Evolutionary conservation across 2,888 invertebrate genomes (phyloP).

Genomic region (Silvanus unidentatus): DNA sequence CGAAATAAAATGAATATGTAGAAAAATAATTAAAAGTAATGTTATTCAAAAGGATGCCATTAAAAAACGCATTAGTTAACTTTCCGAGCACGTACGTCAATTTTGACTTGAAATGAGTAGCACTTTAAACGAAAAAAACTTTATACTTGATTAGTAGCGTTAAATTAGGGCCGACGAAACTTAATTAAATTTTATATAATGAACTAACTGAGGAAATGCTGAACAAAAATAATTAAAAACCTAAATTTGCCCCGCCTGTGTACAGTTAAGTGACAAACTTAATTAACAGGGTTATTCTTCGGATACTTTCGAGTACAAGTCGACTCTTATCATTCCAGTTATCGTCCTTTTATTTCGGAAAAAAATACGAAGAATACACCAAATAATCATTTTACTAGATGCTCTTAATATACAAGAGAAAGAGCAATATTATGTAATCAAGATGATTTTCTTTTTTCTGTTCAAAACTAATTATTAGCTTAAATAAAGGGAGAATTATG

Average conservation of each 20-base stretch:
- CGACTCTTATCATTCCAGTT: conserved; percentile 41
- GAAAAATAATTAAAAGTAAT: conserved; percentile 4
- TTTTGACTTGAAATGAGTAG: conserved; percentile 43
- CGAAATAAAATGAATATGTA: too few species aligned
- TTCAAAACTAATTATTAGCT: too few species aligned
- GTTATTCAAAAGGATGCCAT: conserved; percentile 29
- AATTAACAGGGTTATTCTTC: conserved; percentile 47
- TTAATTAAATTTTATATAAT: conserved; percentile 52
- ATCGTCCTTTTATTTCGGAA: conserved; percentile 33
- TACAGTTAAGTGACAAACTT: conserved; percentile 49
- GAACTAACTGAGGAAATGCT: conserved; percentile 50
- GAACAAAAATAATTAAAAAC: conserved; percentile 51
- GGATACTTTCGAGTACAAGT: conserved; percentile 39
- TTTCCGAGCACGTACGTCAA: conserved; percentile 45
- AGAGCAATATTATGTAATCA: too few species aligned
- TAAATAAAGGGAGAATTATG: too few species aligned
- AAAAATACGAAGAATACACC: background rate
- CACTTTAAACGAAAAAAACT: conserved; percentile 45
- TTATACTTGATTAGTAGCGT: conserved; percentile 51
- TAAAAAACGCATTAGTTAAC: conserved; percentile 44
- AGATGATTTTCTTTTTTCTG: too few species aligned
- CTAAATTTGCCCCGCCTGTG: conserved; percentile 46
- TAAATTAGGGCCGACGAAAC: conserved; percentile 49
- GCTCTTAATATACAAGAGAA: too few species aligned
- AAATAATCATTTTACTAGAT: too few species aligned